Base-by-base conservation (phyloP, 1,140 invertebrate genomes). In the Manduca sexta region DNA sequence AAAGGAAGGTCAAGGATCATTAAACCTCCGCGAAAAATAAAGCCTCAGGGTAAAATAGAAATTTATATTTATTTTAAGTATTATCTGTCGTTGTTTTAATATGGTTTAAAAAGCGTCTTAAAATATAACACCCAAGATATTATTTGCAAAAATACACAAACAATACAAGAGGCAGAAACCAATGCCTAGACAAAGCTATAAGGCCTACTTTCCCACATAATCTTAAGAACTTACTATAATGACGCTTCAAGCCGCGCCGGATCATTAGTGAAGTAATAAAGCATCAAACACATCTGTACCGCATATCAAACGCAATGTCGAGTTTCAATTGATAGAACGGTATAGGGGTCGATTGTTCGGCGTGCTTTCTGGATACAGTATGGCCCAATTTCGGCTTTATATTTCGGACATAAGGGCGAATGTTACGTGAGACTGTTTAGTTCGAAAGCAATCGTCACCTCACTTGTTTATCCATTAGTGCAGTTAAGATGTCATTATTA, bases 311-410 rank as follows among this genome's bases (percentile, higher is more conserved):
- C 12, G 43, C 43, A 18, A 12, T 45, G 43, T 41, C 48, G 33
- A 50, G 48, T 43, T 43, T 52, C 52, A 61, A 61, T 61, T 61
- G 59, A 38, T 38, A 10, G 18, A 47, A 50, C 40, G 49, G 21
- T 44, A 56, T 63, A 50, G 47, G 60, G 60, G 60, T 56, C 56
- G 59, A 64, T 64, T 64, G 60, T 64, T 45, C 26, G 38, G 43
- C 42, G 30, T 26, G 33, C 2, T 13, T 34, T 17, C 0, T 10
- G 4, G 10, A 3, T 3, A 1, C n/a, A 21, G 16, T 41, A 21
- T 3, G 8, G 4, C 8, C 21, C 4, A 26, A 26, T 26, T 26
- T 3, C 21, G 4, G 8, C 21, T 8, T 26, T 5, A 26, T 8
- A 3, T 8, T 8, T 5, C 21, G 8, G 21, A 13, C 1, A 43